Conservation (phyloP, 1,140 invertebrate species). For the Drosophila grimshawi region DNA sequence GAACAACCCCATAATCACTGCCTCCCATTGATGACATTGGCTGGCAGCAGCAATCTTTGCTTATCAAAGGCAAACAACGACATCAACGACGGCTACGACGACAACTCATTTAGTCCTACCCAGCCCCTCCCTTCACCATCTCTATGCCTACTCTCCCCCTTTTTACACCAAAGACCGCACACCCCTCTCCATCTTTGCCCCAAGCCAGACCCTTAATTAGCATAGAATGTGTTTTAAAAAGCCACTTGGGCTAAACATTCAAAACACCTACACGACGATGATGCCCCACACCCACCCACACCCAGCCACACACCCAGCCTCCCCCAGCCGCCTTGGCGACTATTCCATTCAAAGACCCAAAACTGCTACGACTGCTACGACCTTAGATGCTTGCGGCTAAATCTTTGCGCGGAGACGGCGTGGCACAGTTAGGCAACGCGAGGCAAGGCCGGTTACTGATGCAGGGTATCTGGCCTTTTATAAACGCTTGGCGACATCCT, state of each 20-base stretch:
- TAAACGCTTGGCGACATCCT: not conserved
- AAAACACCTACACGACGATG: conserved; percentile 71
- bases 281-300: not conserved
- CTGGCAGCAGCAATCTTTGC: conserved; percentile 69
- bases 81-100: conserved; percentile 45
- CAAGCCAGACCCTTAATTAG: conserved; percentile 71
- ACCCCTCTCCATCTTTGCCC: conserved; percentile 4
- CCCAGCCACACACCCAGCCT: not conserved
- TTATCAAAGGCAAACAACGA: conserved; percentile 74
- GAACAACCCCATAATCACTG: not conserved
- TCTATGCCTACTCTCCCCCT: no score
- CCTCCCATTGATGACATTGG: conserved; percentile 75
- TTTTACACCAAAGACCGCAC: not conserved
- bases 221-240: conserved; percentile 83
- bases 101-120: conserved; percentile 70
- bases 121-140: not conserved
- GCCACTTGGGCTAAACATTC: conserved; percentile 82
- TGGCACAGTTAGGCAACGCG: conserved; percentile 69
- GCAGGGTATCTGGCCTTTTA: conserved; percentile 4
- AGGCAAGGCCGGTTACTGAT: not conserved
- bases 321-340: not conserved
- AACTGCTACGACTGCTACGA: conserved; percentile 48
- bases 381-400: conserved; percentile 72
- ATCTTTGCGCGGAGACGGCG: conserved; percentile 46
- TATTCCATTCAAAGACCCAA: not conserved